Percentiles rank a stretch among this genome's conserved stretches.
phyloP scores from a whole-genome alignment of 2,888 invertebrate species.

The Dryadula phaetusa region DNA sequence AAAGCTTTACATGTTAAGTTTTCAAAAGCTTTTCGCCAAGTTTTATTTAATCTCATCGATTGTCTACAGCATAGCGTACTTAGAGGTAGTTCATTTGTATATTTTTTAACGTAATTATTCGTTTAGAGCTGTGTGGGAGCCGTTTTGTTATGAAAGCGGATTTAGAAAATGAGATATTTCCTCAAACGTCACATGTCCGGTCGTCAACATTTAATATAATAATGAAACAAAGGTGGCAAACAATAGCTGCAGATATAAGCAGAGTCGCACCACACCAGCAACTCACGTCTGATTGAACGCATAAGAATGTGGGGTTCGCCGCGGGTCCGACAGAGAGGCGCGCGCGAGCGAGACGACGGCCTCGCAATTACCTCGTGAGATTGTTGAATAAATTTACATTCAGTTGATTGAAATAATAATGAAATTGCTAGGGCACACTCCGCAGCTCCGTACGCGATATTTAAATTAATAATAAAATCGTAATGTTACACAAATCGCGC shows the following conservation, averaged over 20 bases:
- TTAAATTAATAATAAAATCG: constrained; percentile 84
- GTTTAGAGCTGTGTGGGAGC: constrained; percentile 6
- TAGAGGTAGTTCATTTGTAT: neutral
- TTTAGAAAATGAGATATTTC: constrained; percentile 46
- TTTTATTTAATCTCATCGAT: constrained; percentile 5
- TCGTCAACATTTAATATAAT: constrained; percentile 64
- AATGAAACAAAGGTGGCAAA: constrained; percentile 69
- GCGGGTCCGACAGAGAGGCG: constrained; percentile 55
- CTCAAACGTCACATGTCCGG: constrained; percentile 44
- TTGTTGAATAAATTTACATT: constrained; percentile 85
- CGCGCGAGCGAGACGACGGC: constrained; percentile 60
- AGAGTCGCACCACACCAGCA: constrained; percentile 58
- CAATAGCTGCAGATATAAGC: constrained; percentile 62
- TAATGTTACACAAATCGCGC: constrained; percentile 78
- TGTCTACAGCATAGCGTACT: neutral
- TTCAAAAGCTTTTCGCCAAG: constrained; percentile 13
- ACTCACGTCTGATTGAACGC: constrained; percentile 81
- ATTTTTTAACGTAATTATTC: constrained; percentile 1
- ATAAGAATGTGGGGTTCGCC: constrained; percentile 76
- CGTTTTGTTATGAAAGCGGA: constrained; percentile 33
- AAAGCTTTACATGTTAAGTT: constrained; percentile 5
- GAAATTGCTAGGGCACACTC: constrained; percentile 82
- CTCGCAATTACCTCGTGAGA: constrained; percentile 84
- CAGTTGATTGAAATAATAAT: constrained; percentile 85
- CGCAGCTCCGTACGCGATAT: constrained; percentile 77